Percentiles rank a stretch among this genome's conserved stretches.
phyloP scores from a whole-genome alignment of 1,140 invertebrate genomes.

The fruit fly (Drosophila melanogaster) region Release_6_plus_ISO1_MT NT_037436.4:8717001-8717500 shows the following conservation, averaged over 20 bases:
- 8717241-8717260: slow-evolving; percentile 13
- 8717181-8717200: slow-evolving; percentile 75
- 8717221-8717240: slow-evolving; percentile 78
- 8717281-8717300: slow-evolving; percentile 80
- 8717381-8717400: slow-evolving; percentile 48
- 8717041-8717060: slow-evolving; percentile 66
- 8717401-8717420: slow-evolving; percentile 23
- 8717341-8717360: slow-evolving; percentile 50
- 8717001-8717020: slow-evolving; percentile 51
- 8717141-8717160: slow-evolving; percentile 51
- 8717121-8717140: slow-evolving; percentile 17
- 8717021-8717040: slow-evolving; percentile 61
- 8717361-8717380: slow-evolving; percentile 60
- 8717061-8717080: slow-evolving; percentile 76
- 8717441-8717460: slow-evolving; percentile 78
- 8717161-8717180: slow-evolving; percentile 73
- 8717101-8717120: background rate
- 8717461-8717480: slow-evolving; percentile 51
- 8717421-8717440: slow-evolving; percentile 68
- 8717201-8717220: slow-evolving; percentile 80
- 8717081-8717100: slow-evolving; percentile 42
- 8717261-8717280: slow-evolving; percentile 61
- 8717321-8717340: background rate
- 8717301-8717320: slow-evolving; percentile 63
- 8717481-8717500: slow-evolving; percentile 15